phyloP scores from a whole-genome alignment of 2,113 vertebrate species.

The Sphaerodactylus townsendi region DNA sequence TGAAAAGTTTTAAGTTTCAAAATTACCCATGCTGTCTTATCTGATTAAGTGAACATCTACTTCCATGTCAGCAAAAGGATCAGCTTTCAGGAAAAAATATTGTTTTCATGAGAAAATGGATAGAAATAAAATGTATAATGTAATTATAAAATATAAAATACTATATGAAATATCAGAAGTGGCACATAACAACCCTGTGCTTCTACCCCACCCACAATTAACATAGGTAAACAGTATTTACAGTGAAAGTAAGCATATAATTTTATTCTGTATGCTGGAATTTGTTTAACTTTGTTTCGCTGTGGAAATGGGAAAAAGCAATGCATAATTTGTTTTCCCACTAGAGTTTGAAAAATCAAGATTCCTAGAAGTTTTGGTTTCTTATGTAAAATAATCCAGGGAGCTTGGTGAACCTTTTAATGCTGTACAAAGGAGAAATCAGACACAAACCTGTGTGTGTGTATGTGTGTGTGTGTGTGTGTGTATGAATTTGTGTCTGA shows the following conservation, averaged over 20 bases:
- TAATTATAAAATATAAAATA: not conserved
- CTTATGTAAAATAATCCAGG: not conserved
- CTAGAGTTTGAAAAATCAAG: constrained; percentile 9
- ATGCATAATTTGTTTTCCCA: constrained; percentile 9
- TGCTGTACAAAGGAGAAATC: not conserved
- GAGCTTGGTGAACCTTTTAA: not conserved
- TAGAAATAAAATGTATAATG: not conserved
- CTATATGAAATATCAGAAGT: constrained; percentile 5
- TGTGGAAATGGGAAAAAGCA: not conserved
- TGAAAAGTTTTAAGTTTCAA: constrained; percentile 8
- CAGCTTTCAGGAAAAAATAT: constrained; percentile 14
- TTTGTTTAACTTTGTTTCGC: constrained; percentile 14
- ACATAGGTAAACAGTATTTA: constrained; percentile 13
- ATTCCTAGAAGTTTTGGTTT: constrained; percentile 3
- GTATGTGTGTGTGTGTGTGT: too few species aligned
- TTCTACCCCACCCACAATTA: not conserved
- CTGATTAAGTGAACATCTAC: constrained; percentile 28
- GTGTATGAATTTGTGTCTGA: too few species aligned
- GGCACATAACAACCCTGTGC: not conserved
- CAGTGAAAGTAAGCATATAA: constrained; percentile 14
- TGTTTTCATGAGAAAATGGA: constrained; percentile 15
- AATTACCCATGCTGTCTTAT: constrained; percentile 23
- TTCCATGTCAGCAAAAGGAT: constrained; percentile 22
- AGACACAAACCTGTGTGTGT: not conserved
- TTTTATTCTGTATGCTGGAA: not conserved